Evolutionary conservation across 2,113 vertebrate species (phyloP), one percentile per base, ranked within the genome.

Genomic region (Equus przewalskii): DNA sequence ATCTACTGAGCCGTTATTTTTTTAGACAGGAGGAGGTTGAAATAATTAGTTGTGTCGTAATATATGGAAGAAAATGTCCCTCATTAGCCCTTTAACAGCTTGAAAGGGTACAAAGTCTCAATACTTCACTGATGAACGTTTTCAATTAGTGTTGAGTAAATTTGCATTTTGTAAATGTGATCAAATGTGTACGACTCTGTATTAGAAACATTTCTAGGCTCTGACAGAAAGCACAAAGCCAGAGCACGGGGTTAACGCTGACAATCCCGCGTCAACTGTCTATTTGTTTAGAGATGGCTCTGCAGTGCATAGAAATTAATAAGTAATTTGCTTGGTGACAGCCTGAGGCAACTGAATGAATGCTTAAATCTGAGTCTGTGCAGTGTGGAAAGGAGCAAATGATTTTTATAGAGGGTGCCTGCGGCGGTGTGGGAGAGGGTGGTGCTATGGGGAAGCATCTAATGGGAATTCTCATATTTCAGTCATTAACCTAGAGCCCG

Each of bases 281-380:
- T 84, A 11, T 98, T 96, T 97, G 81, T 96, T 97, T 97, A 92
- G 87, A 94, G 85, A 67, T 28, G 67, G 87, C 65, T 92, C 54
- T 86, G 83, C 56, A 67, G 78, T 80, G 65, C 60, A 84, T 88
- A 80, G 96, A 96, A 95, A 98, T 98, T 92, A 97, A 96, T 97
- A 95, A 97, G 92, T 96, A 64, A 96, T 97, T 97, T 97, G 93
- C 95, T 91, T 95, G 60, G 91, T 95, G 83, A 96, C 80, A 84
- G 86, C 90, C 87, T 28, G 69, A 96, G 96, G 83, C 92, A 89
- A 67, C 22, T 83, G 86, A 78, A 58, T 91, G 86, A 94, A 87
- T 96, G 86, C 72, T 85, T 87, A 97, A 97, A 80, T 70, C 12
- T 30, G 64, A 92, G 76, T 46, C 49, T 79, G 14, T 87, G 89